Evolutionary conservation across 2,888 invertebrate genomes (phyloP).

Genomic region (Drosophila multiciliata): DNA sequence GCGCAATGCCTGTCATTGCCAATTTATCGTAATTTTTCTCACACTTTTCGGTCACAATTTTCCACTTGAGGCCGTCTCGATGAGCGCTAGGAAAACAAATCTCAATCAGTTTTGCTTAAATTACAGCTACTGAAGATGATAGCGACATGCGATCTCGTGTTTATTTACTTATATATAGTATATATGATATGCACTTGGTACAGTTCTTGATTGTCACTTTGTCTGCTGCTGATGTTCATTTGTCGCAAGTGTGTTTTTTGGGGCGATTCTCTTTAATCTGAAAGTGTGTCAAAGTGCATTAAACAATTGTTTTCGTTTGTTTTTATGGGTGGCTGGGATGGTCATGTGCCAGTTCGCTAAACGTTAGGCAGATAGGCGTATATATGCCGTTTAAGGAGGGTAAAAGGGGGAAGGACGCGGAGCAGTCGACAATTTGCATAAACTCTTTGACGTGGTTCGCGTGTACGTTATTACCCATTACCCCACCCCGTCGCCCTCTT

Average conservation of each 20-base stretch:
- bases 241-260: slow-evolving; percentile 5
- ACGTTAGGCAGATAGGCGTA: slow-evolving; percentile 1
- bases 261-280: slow-evolving; percentile 31
- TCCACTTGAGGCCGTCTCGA: slow-evolving; percentile 53
- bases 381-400: not conserved
- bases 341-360: slow-evolving; percentile 24
- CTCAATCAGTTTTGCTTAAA: slow-evolving; percentile 56
- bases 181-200: slow-evolving; percentile 1
- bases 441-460: slow-evolving; percentile 61
- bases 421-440: slow-evolving; percentile 22
- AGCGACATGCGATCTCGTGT: slow-evolving; percentile 18
- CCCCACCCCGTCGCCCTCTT: slow-evolving; percentile 3
- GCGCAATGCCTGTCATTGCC: slow-evolving; percentile 50
- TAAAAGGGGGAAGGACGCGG: not conserved
- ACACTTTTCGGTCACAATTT: slow-evolving; percentile 68
- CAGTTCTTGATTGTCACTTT: slow-evolving; percentile 4
- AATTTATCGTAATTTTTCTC: slow-evolving; percentile 38
- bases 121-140: slow-evolving; percentile 34
- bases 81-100: slow-evolving; percentile 46
- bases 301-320: slow-evolving; percentile 62
- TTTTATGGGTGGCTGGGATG: slow-evolving; percentile 35
- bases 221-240: slow-evolving; percentile 39
- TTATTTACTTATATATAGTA: slow-evolving; percentile 2
- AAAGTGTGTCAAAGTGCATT: slow-evolving; percentile 80
- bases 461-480: slow-evolving; percentile 61